These are phyloP conservation scores for Thaleichthys pacificus DNA, from an alignment of 2,797 vertebrate genomes.

Conservation along the genomic window DNA sequence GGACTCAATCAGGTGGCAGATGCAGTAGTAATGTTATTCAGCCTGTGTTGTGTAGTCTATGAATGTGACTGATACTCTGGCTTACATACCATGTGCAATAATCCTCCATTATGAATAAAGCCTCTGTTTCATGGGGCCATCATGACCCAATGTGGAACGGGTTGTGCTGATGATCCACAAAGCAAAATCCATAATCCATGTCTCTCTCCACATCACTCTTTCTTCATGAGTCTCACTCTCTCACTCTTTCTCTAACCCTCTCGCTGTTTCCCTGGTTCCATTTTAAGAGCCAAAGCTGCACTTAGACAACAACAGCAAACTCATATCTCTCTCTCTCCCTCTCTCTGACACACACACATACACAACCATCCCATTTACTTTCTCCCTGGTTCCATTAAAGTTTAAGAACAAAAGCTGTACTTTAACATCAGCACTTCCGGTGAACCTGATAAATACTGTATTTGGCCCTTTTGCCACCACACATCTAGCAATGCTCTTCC, in stretches of 20 bases:
- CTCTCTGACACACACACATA: background rate
- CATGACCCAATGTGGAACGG: background rate
- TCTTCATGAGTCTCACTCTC: background rate
- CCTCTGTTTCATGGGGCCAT: background rate
- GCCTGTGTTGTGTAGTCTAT: background rate
- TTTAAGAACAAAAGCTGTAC: conserved; percentile 1
- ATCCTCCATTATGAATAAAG: background rate
- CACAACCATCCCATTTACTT: conserved; percentile 6
- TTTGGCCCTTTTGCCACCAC: background rate
- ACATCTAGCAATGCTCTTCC: background rate
- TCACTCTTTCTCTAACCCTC: background rate
- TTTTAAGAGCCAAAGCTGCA: background rate
- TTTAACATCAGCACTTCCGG: background rate
- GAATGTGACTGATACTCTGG: background rate
- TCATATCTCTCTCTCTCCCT: background rate
- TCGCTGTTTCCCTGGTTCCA: background rate
- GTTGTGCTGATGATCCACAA: too few relatives aligned
- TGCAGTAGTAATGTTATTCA: background rate
- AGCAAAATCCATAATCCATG: too few relatives aligned
- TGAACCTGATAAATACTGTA: background rate
- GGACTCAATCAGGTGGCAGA: background rate
- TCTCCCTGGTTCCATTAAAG: background rate
- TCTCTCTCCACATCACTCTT: background rate
- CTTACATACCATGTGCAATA: background rate
- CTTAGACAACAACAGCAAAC: background rate